Evolutionary conservation across 2,113 vertebrate species (phyloP), one percentile per base, ranked within the genome.

Genomic region (Lanius collurio): DNA sequence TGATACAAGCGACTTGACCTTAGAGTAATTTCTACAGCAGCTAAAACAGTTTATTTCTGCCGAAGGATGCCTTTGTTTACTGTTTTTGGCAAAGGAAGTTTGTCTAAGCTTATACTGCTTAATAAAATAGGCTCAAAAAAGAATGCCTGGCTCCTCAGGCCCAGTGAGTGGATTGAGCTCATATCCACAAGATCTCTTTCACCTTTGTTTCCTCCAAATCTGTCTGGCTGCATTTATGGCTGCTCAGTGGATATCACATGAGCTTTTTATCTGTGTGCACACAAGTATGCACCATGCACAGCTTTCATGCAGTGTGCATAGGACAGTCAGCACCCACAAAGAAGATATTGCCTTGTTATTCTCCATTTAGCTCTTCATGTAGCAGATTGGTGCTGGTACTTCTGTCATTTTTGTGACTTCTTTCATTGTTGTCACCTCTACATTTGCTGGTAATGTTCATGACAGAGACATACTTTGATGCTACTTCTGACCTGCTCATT

Each of bases 271-370:
- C 22, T 37, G 11, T 9, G 26, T 37, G 21, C 16, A 22, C 22
- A 74, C 11, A 49, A 81, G 16, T 14, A 16, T 59, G 3, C 9
- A 17, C 3, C 15, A 19, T 11, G 6, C 26, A 14, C 15, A 44
- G 11, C 13, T 49, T 77, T 63, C 0, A 0, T 59, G n/a, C 15
- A n/a, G 13, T 6, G 33, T 28, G 21, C 17, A 26, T 8, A 31
- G 18, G 7, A n/a, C 17, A 47, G 15, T 52, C 62, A 83, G 28
- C 15, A 57, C 11, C 28, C 21, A 19, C 49, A 65, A 23, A 64
- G 81, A 42, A 30, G 6, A 24, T 6, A n/a, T 15, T 39, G 11
- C 10, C 9, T n/a, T 52, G 1, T n/a, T 69, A 30, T 75, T 70
- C 21, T 28, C 23, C 3, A 0, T 57, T 73, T 68, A 73, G 6